Conservation (phyloP, 2,797 vertebrate species). For the Philypnodon macrostomus region DNA sequence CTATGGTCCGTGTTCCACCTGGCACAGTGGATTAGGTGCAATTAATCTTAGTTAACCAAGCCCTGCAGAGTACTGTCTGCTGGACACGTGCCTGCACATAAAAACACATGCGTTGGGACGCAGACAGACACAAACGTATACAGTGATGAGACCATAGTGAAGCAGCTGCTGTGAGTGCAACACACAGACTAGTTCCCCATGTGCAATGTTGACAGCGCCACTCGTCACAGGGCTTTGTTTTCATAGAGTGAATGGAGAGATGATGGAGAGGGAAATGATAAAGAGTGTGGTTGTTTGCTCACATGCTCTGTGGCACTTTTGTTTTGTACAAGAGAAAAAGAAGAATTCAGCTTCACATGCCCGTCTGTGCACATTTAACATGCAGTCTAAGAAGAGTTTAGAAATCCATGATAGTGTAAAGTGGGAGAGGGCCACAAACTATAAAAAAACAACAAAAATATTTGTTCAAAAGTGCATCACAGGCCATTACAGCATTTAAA, state of each 20-base stretch:
- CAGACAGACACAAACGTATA: constrained; percentile 28
- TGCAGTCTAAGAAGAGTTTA: neutral
- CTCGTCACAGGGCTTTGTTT: constrained; percentile 54
- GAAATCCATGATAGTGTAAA: neutral
- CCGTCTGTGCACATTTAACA: constrained; percentile 10
- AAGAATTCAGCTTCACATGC: constrained; percentile 14
- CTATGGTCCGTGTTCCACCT: constrained; percentile 64
- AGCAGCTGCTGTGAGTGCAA: constrained; percentile 50
- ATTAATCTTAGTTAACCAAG: constrained; percentile 82
- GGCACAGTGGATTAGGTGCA: constrained; percentile 77
- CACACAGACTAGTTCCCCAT: constrained; percentile 53
- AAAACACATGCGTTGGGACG: constrained; percentile 14
- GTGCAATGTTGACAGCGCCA: constrained; percentile 48
- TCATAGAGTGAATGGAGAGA: constrained; percentile 26
- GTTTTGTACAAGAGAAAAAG: constrained; percentile 5
- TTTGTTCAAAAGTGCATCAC: too few species aligned
- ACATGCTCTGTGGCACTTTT: constrained; percentile 11
- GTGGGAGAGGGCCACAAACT: neutral
- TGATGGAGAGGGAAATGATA: constrained; percentile 26
- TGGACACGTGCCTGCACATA: constrained; percentile 19
- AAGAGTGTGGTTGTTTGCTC: constrained; percentile 10
- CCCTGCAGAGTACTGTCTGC: constrained; percentile 53
- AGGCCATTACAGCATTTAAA: too few species aligned
- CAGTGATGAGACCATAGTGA: constrained; percentile 19
- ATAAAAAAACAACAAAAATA: neutral